A percentile compares a stretch with the other conserved stretches of the same genome.
These are phyloP conservation scores for Diaphora mendica DNA, from an alignment of 2,888 invertebrate species.

Conservation along the genomic window DNA sequence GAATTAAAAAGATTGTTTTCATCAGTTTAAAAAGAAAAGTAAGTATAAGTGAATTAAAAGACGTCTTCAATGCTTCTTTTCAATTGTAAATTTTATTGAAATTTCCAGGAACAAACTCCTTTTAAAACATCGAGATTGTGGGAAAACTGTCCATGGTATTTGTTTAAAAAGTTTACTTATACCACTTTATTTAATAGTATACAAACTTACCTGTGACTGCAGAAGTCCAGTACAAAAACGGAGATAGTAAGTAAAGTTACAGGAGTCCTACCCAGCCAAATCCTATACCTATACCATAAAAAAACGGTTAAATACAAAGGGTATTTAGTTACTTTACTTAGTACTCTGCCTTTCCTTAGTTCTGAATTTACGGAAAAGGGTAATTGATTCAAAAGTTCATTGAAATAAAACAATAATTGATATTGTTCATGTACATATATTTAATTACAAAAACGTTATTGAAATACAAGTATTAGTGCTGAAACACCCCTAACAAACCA, in stretches of 20 bases:
- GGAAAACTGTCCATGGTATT: not conserved
- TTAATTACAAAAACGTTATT: conserved; percentile 1
- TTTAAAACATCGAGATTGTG: not conserved
- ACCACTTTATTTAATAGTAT: no score
- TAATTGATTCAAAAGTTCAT: not conserved
- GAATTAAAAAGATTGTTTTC: conserved; percentile 43
- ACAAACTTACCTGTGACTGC: no score
- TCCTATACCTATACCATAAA: no score
- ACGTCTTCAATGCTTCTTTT: not conserved
- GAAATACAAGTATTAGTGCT: conserved; percentile 7
- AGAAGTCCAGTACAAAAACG: no score
- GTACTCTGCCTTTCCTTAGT: no score
- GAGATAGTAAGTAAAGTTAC: no score
- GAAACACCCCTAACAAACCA: conserved; percentile 3
- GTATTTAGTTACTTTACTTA: no score
- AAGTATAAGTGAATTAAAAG: not conserved
- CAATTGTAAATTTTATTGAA: not conserved
- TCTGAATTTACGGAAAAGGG: not conserved
- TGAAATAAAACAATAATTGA: not conserved
- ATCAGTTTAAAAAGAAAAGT: conserved; percentile 15
- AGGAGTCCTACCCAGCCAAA: no score
- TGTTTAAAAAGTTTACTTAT: no score
- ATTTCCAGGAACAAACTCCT: not conserved
- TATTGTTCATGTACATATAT: no score
- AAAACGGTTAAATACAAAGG: no score